phyloP scores from a whole-genome alignment of 2,113 vertebrate species.

The pig (Sus scrofa) region T2T-Sscrofa CM000819.6:2003501-2004000 shows the following conservation, averaged over 20 bases:
- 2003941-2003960: neutral
- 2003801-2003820: neutral
- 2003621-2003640: no score
- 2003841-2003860: fast-evolving
- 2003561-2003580: no score
- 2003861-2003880: neutral
- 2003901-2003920: neutral
- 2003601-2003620: no score
- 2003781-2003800: neutral
- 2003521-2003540: no score
- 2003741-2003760: neutral
- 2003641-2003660: no score
- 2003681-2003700: neutral
- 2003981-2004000: neutral
- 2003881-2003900: neutral
- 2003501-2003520: no score
- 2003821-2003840: neutral
- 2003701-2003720: neutral
- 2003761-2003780: neutral
- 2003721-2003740: neutral
- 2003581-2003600: no score
- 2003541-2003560: no score
- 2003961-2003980: neutral
- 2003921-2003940: neutral
- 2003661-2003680: no score